A percentile compares a stretch with the other conserved stretches of the same genome.
phyloP scores from a whole-genome alignment of 1,140 invertebrate species.

The Trichonephila inaurata region DNA sequence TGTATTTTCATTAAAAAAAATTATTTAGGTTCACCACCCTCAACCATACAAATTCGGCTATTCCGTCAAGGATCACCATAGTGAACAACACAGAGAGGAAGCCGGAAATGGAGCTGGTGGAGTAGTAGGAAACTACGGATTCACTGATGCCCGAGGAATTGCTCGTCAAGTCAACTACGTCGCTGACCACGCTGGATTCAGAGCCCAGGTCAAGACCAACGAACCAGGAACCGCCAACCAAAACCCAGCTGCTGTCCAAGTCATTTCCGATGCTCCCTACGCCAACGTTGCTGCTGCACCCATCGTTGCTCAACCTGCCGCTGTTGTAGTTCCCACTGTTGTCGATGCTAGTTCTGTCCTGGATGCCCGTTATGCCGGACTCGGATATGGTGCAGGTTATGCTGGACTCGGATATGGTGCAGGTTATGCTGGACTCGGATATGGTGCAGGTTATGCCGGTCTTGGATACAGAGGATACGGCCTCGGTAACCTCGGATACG shows the following conservation, averaged over 20 bases:
- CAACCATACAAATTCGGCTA: conserved; percentile 65
- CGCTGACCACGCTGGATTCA: conserved; percentile 76
- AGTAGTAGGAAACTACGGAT: conserved; percentile 67
- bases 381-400: background rate
- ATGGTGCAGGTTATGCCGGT: background rate
- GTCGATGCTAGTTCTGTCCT: background rate
- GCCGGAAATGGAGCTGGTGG: conserved; percentile 26
- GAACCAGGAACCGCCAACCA: background rate
- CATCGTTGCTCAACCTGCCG: background rate
- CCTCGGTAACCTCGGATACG: background rate
- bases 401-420: background rate
- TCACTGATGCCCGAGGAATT: conserved; percentile 59
- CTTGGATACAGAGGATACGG: too few relatives aligned
- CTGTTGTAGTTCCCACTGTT: background rate
- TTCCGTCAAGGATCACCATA: background rate
- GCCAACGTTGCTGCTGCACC: background rate
- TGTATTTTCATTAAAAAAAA: too few relatives aligned
- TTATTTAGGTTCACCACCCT: background rate
- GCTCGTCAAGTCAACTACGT: conserved; percentile 71
- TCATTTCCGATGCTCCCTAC: too few relatives aligned
- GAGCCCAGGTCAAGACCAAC: conserved; percentile 65
- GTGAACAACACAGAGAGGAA: conserved; percentile 53
- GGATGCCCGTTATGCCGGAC: background rate
- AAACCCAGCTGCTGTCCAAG: too few relatives aligned
- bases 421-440: background rate